A percentile compares a stretch with the other conserved stretches of the same genome.
Conservation (phyloP, 2,113 vertebrate genomes). For the Rhizomys pruinosus region DNA sequence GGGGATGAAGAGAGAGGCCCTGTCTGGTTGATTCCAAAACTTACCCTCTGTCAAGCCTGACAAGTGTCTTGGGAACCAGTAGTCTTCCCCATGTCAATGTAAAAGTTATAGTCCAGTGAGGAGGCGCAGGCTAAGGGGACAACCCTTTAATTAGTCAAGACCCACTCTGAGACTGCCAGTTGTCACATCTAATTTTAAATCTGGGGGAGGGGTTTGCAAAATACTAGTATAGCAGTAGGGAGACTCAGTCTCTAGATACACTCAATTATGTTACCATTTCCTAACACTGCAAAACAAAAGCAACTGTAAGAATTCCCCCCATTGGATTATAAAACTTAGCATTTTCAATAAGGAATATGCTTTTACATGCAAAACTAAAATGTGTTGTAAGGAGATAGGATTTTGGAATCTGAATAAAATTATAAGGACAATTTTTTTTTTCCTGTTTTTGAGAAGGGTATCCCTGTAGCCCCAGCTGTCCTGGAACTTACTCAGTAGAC, state of each 20-base stretch:
- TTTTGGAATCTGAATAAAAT: conserved; percentile 50
- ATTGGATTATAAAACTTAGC: not conserved
- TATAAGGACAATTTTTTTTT: no score
- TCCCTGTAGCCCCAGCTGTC: no score
- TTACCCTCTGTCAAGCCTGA: not conserved
- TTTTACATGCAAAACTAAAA: conserved; percentile 3
- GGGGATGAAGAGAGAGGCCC: not conserved
- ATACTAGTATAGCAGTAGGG: not conserved
- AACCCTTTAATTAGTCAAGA: conserved; percentile 24
- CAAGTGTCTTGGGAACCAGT: conserved; percentile 14
- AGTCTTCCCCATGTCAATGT: not conserved
- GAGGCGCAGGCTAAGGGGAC: not conserved
- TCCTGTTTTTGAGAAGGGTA: no score
- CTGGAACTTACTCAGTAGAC: no score
- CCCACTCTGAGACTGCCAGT: conserved; percentile 55
- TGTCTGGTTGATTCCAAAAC: not conserved
- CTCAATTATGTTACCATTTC: not conserved
- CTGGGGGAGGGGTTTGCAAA: conserved; percentile 18
- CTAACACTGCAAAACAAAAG: conserved; percentile 20
- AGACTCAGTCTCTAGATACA: not conserved
- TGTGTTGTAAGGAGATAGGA: not conserved
- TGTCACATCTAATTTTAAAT: conserved; percentile 67
- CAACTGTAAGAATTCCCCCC: not conserved
- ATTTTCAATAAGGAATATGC: not conserved
- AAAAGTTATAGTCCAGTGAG: not conserved